Evolutionary conservation across 2,113 vertebrate species (phyloP).

Genomic region (Stegostoma tigrinum): DNA sequence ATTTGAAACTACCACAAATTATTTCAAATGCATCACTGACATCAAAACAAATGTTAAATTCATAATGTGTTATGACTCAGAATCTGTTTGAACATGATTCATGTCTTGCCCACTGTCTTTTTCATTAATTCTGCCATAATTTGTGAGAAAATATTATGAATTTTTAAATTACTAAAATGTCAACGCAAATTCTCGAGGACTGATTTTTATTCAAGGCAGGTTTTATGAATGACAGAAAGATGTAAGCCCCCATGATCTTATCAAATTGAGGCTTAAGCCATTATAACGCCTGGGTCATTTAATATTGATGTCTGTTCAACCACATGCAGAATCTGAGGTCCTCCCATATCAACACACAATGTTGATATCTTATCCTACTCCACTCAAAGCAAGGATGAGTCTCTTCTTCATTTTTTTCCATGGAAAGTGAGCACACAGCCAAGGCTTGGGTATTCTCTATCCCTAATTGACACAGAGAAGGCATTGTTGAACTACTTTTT

Average conservation of each 20-base stretch:
- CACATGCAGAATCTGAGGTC: background rate
- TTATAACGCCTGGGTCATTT: background rate
- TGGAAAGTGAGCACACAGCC: background rate
- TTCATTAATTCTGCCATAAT: conserved; percentile 12
- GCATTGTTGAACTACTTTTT: too few species aligned
- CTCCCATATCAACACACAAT: background rate
- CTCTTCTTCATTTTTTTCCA: background rate
- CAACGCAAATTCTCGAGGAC: background rate
- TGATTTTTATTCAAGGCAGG: background rate
- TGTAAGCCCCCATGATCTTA: background rate
- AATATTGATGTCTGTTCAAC: background rate
- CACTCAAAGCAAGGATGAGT: too few species aligned
- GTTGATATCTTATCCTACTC: background rate
- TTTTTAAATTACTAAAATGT: conserved; percentile 19
- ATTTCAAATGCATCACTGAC: conserved; percentile 17
- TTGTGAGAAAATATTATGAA: background rate
- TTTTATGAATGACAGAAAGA: background rate
- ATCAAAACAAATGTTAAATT: background rate
- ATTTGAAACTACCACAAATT: conserved; percentile 23
- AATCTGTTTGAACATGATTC: conserved; percentile 12
- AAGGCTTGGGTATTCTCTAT: background rate
- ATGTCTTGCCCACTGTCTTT: background rate
- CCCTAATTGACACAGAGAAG: background rate
- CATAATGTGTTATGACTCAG: background rate
- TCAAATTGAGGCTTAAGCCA: background rate